Base-by-base conservation (phyloP, 2,888 invertebrate genomes). In the Archaeoteleia sp. region DNA sequence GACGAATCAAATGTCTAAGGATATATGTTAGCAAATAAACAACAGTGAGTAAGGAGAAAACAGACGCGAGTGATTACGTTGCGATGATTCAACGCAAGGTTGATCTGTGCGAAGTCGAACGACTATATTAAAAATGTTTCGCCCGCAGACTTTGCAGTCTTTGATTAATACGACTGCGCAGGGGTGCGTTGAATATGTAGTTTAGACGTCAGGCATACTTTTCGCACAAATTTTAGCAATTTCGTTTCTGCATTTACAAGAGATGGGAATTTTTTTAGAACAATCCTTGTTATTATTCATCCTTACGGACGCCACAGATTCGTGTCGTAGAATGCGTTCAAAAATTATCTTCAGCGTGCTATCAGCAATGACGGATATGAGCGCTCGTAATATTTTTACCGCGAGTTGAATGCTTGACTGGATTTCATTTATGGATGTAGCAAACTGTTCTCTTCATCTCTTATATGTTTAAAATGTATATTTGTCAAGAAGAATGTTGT, bases 391-490 rank as follows among this genome's bases (percentile, higher is more conserved):
- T 67, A 40, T 42, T 7, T 45, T 57, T 48, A 55, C 54, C 55
- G n/a, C n/a, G n/a, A n/a, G n/a, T n/a, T n/a, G n/a, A n/a, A n/a
- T n/a, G n/a, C n/a, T n/a, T n/a, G n/a, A n/a, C n/a, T n/a, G n/a
- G n/a, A n/a, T n/a, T n/a, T n/a, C n/a, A n/a, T n/a, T n/a, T n/a
- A n/a, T n/a, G n/a, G n/a, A n/a, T n/a, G n/a, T n/a, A n/a, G n/a
- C n/a, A n/a, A n/a, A n/a, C n/a, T n/a, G n/a, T 67, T 54, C 34
- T 54, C 54, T 42, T 63, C 49, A 45, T 65, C 46, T 67, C 51
- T 70, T 71, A 69, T 79, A 77, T 67, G 67, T 82, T 80, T 77
- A 76, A 75, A 78, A 67, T 82, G 78, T 80, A 78, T 78, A 82
- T 78, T 80, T 75, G 78, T 70, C 75, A 71, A 72, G 70, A 74